Evolutionary conservation across 2,113 vertebrate species (phyloP).

Genomic region (Melanerpes aurifrons): DNA sequence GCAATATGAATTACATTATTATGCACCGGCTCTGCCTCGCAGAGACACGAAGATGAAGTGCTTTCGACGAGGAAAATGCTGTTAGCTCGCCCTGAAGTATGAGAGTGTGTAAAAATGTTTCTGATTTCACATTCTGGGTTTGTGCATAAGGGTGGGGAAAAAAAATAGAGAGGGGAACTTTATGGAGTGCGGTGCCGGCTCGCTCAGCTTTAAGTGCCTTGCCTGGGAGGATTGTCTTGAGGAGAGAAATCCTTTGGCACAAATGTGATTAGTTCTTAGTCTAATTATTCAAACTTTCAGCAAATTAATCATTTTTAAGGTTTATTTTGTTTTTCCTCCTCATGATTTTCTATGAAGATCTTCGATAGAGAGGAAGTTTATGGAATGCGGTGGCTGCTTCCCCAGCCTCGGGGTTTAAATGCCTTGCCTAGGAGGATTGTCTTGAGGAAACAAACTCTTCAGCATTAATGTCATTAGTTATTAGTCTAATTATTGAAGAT

Average conservation of each 20-base stretch:
- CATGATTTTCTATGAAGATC: no score
- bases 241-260: slow-evolving; percentile 28
- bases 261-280: slow-evolving; percentile 59
- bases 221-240: slow-evolving; percentile 33
- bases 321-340: not conserved
- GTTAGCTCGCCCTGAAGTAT: slow-evolving; percentile 98
- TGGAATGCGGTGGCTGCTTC: slow-evolving; percentile 2
- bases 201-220: slow-evolving; percentile 61
- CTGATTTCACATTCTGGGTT: slow-evolving; percentile 95
- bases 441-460: slow-evolving; percentile 36
- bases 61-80: slow-evolving; percentile 97
- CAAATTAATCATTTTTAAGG: not conserved
- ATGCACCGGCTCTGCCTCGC: slow-evolving; percentile 97
- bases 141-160: slow-evolving; percentile 82
- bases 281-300: slow-evolving; percentile 40
- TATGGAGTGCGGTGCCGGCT: slow-evolving; percentile 24
- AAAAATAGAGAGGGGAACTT: slow-evolving; percentile 39
- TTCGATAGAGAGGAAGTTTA: no score
- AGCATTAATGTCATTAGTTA: slow-evolving; percentile 50
- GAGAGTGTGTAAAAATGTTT: slow-evolving; percentile 97
- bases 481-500: slow-evolving; percentile 57
- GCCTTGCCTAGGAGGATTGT: slow-evolving; percentile 46
- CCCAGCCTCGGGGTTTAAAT: slow-evolving; percentile 52
- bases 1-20: slow-evolving; percentile 99
- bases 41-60: slow-evolving; percentile 99